A percentile compares a stretch with the other conserved stretches of the same genome.
phyloP scores from a whole-genome alignment of 2,113 vertebrate genomes.

The Rhinopomastus cyanomelas region DNA sequence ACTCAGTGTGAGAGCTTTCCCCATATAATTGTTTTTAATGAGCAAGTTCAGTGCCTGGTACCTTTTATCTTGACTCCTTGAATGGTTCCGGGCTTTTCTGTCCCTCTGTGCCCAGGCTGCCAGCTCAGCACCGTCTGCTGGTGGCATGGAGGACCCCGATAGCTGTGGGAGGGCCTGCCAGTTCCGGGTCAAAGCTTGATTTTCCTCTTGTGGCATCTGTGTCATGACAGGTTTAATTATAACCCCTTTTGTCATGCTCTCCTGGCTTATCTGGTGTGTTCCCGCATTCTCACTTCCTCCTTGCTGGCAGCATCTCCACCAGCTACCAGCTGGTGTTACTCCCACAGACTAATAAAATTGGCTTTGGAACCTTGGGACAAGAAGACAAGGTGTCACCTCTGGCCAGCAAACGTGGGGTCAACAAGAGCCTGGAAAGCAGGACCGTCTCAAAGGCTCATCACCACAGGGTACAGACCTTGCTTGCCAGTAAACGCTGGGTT shows the following conservation, averaged over 20 bases:
- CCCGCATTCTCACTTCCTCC: neutral
- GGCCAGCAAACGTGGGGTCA: neutral
- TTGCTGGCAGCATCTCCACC: neutral
- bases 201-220: conserved; percentile 56
- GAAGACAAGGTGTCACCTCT: neutral
- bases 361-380: neutral
- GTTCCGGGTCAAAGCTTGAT: neutral
- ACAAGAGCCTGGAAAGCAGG: neutral
- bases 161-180: neutral
- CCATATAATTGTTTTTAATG: neutral
- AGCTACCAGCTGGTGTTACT: neutral
- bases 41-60: neutral
- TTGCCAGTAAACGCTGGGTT: neutral
- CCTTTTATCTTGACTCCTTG: rapidly evolving
- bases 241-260: neutral
- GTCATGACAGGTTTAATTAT: conserved; percentile 42
- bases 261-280: neutral
- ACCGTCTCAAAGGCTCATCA: rapidly evolving
- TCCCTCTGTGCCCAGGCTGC: neutral
- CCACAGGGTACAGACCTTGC: neutral
- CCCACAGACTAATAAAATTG: rapidly evolving
- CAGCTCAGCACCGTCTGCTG: neutral
- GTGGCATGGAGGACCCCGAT: neutral
- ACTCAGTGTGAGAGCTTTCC: neutral
- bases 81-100: neutral